A percentile compares a stretch with the other conserved stretches of the same genome.
phyloP scores from a whole-genome alignment of 2,888 invertebrate species.

The Monoplex corrugatus region DNA sequence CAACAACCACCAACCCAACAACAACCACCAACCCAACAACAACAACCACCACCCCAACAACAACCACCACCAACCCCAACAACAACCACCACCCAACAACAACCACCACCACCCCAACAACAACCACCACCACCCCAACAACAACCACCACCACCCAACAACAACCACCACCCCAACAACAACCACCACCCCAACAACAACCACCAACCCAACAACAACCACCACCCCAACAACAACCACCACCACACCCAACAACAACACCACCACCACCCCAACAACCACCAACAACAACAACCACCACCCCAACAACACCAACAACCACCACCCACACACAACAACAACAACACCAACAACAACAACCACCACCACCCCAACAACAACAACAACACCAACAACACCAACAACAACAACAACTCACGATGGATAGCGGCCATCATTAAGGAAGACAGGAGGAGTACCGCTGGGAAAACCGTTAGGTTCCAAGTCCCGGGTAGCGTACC shows the following conservation, averaged over 20 bases:
- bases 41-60: no score
- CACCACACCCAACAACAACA: neutral
- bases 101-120: no score
- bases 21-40: neutral
- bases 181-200: neutral
- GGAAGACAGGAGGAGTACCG: slow-evolving; percentile 4
- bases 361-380: neutral
- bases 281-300: neutral
- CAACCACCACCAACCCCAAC: no score
- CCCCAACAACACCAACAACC: neutral
- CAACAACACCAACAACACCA: neutral
- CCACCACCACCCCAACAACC: neutral
- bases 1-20: neutral
- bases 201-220: neutral
- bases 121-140: no score
- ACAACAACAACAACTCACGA: neutral
- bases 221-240: neutral
- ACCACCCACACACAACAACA: neutral
- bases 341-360: neutral
- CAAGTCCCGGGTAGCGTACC: slow-evolving; percentile 64
- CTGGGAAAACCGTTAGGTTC: slow-evolving; percentile 36
- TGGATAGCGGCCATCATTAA: no score
- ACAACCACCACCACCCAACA: no score
- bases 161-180: no score
- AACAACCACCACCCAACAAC: no score